Evolutionary conservation across 2,797 vertebrate species (phyloP).

Genomic region (Hozukius guyotensis): DNA sequence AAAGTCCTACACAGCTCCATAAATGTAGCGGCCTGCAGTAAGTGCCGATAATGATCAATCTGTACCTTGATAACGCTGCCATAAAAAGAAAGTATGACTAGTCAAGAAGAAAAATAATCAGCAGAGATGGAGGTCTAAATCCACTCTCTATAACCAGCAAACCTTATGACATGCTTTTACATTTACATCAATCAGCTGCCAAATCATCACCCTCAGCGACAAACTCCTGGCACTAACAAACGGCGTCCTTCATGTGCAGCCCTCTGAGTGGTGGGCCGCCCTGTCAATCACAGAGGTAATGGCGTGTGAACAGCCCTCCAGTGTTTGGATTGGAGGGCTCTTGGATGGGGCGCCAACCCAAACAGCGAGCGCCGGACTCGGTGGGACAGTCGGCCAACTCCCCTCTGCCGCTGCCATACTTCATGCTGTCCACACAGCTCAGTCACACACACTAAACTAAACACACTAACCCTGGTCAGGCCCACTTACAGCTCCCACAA

Average conservation of each 20-base stretch:
- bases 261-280: conserved; percentile 85
- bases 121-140: conserved; percentile 1
- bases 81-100: conserved; percentile 41
- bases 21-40: conserved; percentile 11
- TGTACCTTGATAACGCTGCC: conserved; percentile 23
- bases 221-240: conserved; percentile 53
- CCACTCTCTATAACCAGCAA: conserved; percentile 17
- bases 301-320: conserved; percentile 81
- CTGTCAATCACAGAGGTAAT: conserved; percentile 87
- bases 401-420: conserved; percentile 79
- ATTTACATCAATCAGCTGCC: conserved; percentile 59
- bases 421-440: conserved; percentile 83
- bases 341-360: conserved; percentile 83
- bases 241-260: conserved; percentile 52
- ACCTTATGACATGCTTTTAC: conserved; percentile 50
- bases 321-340: conserved; percentile 80
- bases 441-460: conserved; percentile 76
- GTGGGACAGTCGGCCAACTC: conserved; percentile 78
- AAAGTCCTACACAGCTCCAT: conserved; percentile 45
- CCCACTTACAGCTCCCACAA: conserved; percentile 67
- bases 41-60: conserved; percentile 38
- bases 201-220: conserved; percentile 63
- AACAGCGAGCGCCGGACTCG: conserved; percentile 77
- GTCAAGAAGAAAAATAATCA: conserved; percentile 51
- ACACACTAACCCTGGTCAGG: conserved; percentile 68